Conservation (phyloP, 2,888 invertebrate species). For the Mythimna ferrago region DNA sequence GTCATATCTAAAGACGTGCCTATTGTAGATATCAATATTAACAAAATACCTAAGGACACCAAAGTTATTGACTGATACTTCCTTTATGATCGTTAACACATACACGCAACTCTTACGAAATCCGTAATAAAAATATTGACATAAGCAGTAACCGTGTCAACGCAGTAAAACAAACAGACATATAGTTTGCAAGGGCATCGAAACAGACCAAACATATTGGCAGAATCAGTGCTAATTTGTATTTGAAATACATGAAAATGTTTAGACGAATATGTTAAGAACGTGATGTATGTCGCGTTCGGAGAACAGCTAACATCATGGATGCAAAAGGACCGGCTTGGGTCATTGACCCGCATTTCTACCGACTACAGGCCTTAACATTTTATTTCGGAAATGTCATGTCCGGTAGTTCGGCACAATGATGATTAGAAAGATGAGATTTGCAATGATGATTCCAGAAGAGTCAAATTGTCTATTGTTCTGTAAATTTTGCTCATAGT, state of each 20-base stretch:
- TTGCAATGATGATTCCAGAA: not conserved
- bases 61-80: slow-evolving; percentile 48
- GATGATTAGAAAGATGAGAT: not conserved
- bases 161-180: slow-evolving; percentile 71
- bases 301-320: slow-evolving; percentile 24
- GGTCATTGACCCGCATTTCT: slow-evolving; percentile 49
- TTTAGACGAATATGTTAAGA: slow-evolving; percentile 28
- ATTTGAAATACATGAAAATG: slow-evolving; percentile 49
- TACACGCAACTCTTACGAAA: slow-evolving; percentile 69
- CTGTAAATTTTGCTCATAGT: too few species aligned
- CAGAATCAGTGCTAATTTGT: slow-evolving; percentile 57
- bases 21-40: slow-evolving; percentile 19
- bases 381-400: slow-evolving; percentile 30
- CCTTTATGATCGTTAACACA: slow-evolving; percentile 57
- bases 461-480: not conserved
- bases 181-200: slow-evolving; percentile 73
- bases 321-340: slow-evolving; percentile 35
- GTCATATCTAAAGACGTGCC: slow-evolving; percentile 22
- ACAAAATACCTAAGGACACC: slow-evolving; percentile 29
- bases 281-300: slow-evolving; percentile 44
- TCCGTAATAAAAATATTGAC: slow-evolving; percentile 65
- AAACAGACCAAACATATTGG: slow-evolving; percentile 71
- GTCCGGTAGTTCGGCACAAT: not conserved
- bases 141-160: slow-evolving; percentile 70
- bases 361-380: slow-evolving; percentile 25